Evolutionary conservation across 2,113 vertebrate species (phyloP).

Genomic region (Aegithalos caudatus): DNA sequence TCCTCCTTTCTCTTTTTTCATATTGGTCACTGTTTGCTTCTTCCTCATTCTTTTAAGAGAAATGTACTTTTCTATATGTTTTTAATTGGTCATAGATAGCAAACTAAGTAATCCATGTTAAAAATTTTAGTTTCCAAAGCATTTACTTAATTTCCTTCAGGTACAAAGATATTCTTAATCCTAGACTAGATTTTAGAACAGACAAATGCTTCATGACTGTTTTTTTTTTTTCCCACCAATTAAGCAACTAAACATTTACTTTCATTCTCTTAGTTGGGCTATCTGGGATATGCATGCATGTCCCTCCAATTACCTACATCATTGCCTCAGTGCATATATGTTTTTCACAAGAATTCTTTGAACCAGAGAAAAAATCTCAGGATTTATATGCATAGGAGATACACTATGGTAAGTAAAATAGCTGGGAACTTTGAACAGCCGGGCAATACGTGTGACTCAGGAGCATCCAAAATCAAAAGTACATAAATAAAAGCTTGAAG

Average conservation of each 20-base stretch:
- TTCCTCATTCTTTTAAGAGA: not conserved
- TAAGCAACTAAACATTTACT: not conserved
- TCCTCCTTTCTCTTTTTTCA: not conserved
- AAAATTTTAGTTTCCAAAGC: not conserved
- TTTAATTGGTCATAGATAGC: not conserved
- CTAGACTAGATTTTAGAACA: not conserved
- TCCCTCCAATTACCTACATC: not conserved
- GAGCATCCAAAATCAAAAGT: conserved; percentile 47
- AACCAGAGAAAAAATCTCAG: not conserved
- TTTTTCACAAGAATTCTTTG: not conserved
- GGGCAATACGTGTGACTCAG: not conserved
- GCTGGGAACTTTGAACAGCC: conserved; percentile 5
- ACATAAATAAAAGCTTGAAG: conserved; percentile 55
- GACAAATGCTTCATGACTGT: not conserved
- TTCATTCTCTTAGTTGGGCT: not conserved
- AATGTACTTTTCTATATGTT: not conserved
- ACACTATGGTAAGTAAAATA: not conserved
- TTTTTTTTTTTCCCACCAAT: not conserved
- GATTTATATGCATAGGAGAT: not conserved
- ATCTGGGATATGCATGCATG: not conserved
- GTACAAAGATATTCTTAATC: not conserved
- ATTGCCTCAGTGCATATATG: not conserved
- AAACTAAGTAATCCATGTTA: not conserved
- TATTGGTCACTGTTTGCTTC: not conserved
- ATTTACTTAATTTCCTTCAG: not conserved